Percentiles rank a stretch among this genome's conserved stretches.
phyloP scores from a whole-genome alignment of 2,797 vertebrate species.

The Anisognathus igniventris region DNA sequence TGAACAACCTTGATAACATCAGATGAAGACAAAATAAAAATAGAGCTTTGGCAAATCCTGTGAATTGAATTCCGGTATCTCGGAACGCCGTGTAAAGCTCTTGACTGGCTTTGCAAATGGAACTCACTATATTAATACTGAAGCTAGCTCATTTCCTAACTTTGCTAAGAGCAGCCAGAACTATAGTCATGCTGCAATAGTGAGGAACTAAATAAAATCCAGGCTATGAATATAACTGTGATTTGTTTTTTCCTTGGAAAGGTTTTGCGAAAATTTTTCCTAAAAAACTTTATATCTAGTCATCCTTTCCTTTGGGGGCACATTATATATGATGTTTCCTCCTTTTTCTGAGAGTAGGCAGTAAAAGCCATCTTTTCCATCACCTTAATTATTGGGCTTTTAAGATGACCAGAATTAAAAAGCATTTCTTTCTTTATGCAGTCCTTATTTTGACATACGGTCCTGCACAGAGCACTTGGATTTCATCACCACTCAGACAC shows the following conservation, averaged over 20 bases:
- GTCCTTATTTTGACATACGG: background rate
- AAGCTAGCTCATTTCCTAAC: conserved; percentile 25
- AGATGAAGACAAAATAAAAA: conserved; percentile 68
- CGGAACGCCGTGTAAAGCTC: conserved; percentile 27
- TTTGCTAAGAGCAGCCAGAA: background rate
- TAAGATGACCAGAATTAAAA: background rate
- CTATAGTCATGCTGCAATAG: background rate
- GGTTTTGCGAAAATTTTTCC: background rate
- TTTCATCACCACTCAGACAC: background rate
- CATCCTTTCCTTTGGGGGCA: background rate
- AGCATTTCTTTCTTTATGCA: background rate
- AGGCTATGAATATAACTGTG: background rate
- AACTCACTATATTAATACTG: conserved; percentile 20
- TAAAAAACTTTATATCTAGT: background rate
- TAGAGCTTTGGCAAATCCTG: conserved; percentile 53
- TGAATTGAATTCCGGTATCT: conserved; percentile 40
- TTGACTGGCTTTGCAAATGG: background rate
- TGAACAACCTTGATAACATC: conserved; percentile 62
- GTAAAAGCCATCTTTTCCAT: background rate
- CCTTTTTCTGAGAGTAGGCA: background rate
- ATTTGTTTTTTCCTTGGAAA: background rate
- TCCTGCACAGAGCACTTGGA: background rate
- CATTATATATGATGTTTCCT: background rate
- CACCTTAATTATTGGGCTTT: background rate
- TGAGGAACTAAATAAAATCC: background rate